These are phyloP conservation scores for Acanthosoma haemorrhoidale DNA, from an alignment of 2,888 invertebrate species.

Conservation along the genomic window DNA sequence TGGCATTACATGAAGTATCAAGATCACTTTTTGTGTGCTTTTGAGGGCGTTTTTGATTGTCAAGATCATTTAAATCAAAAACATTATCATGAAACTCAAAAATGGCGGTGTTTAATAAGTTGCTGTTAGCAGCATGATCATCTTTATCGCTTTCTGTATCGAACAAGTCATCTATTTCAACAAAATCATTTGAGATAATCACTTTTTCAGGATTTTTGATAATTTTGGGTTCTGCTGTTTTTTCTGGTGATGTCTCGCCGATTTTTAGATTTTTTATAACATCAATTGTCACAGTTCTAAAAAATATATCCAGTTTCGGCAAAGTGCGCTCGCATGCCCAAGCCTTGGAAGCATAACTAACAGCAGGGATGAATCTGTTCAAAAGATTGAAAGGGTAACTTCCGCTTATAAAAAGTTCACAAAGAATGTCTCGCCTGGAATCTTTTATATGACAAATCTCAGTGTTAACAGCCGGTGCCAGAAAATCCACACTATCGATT, in stretches of 20 bases:
- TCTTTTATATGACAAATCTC: neutral
- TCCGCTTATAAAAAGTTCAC: neutral
- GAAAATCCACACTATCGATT: neutral
- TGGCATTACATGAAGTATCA: neutral
- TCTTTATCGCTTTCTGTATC: neutral
- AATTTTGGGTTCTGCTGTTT: neutral
- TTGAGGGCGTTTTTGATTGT: neutral
- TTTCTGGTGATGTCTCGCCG: neutral
- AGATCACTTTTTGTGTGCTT: neutral
- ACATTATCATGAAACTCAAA: neutral
- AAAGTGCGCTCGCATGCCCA: neutral
- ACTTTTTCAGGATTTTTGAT: neutral
- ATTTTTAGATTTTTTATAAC: neutral
- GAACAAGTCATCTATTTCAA: constrained; percentile 18
- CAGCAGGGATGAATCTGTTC: neutral
- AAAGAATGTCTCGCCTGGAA: neutral
- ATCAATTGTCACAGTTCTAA: neutral
- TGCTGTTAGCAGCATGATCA: neutral
- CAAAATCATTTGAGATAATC: neutral
- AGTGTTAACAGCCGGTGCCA: neutral
- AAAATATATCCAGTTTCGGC: neutral
- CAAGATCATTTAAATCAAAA: too few species aligned
- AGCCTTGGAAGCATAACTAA: neutral
- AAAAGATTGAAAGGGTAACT: neutral
- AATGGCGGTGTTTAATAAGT: neutral